Evolutionary conservation across 2,888 invertebrate genomes (phyloP), one percentile per base, ranked within the genome.

Genomic region (Cryptus armator): DNA sequence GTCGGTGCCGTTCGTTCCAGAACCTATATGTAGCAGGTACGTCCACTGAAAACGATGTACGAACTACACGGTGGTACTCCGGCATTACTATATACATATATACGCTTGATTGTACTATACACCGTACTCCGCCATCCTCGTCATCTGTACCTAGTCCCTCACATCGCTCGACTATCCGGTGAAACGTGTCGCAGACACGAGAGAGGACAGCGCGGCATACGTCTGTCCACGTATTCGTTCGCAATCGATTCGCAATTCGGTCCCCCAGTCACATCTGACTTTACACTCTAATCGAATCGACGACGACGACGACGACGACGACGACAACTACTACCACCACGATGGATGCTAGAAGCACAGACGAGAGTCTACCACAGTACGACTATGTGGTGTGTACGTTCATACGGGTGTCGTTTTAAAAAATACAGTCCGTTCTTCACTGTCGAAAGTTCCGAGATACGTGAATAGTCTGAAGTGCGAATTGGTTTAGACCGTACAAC

Each of bases 211-310:
- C 48, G 10, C 48, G 10, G 46, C 67, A 67, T 16, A 67, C 78
- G 74, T 83, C 74, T 68, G 29, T 83, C 62, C 74, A 62, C 62
- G 56, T 71, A 77, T 83, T 70, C 77, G 53, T 81, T 81, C 59
- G 51, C 37, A 77, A 85, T 85, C 85, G 85, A 85, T 85, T 83
- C 67, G 83, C 72, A 66, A 83, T 83, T 83, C 83, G 77, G 77
- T 80, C 85, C 68, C 32, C 74, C 67, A 80, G 83, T 83, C 83
- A 83, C 83, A 85, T 85, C 81, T 77, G 80, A 83, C 85, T 83
- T 83, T 74, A 81, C 53, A 81, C 83, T 83, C 83, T 81, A 85
- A 85, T 83, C 85, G 85, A 85, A 85, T 85, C 76, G 76, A 80
- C 83, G 83, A 59, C 72, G 77, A 77, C 72, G 83, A 80, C 71